A percentile compares a stretch with the other conserved stretches of the same genome.
Conservation (phyloP, 1,140 invertebrate genomes). For the Bombus fervidus region DNA sequence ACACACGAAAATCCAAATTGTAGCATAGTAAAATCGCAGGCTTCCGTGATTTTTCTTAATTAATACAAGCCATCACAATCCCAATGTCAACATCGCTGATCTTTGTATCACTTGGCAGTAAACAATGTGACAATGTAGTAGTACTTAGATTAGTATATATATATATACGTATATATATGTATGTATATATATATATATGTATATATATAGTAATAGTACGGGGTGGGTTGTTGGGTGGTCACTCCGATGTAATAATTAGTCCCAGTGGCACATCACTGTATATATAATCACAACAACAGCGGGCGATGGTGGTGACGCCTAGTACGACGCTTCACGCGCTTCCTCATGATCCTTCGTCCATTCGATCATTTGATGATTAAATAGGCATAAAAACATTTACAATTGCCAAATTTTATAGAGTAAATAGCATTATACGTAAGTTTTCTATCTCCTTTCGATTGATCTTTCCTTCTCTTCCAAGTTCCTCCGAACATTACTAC, state of each 20-base stretch:
- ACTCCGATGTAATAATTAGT: constrained; percentile 82
- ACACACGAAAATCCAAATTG: constrained; percentile 57
- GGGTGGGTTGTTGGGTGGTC: constrained; percentile 80
- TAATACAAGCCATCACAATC: constrained; percentile 81
- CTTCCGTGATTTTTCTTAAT: constrained; percentile 69
- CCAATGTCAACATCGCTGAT: constrained; percentile 77
- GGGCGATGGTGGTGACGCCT: constrained; percentile 79
- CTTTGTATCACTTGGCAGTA: constrained; percentile 80
- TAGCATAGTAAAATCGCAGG: constrained; percentile 65
- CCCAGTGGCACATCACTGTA: constrained; percentile 82
- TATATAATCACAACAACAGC: constrained; percentile 81
- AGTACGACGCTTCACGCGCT: constrained; percentile 53
- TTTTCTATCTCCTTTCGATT: constrained; percentile 11
- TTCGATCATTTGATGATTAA: background rate
- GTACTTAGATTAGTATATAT: constrained; percentile 76
- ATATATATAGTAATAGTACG: constrained; percentile 79
- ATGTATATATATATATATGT: constrained; percentile 1
- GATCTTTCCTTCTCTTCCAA: background rate
- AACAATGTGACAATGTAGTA: constrained; percentile 83
- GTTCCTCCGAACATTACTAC: background rate
- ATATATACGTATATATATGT: constrained; percentile 20
- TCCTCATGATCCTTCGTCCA: background rate
- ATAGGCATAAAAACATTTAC: constrained; percentile 61
- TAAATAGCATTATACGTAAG: constrained; percentile 55
- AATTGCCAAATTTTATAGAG: constrained; percentile 55